A percentile compares a stretch with the other conserved stretches of the same genome.
These are phyloP conservation scores for Rhinophrynus dorsalis DNA, from an alignment of 2,797 vertebrate genomes.

Conservation along the genomic window DNA sequence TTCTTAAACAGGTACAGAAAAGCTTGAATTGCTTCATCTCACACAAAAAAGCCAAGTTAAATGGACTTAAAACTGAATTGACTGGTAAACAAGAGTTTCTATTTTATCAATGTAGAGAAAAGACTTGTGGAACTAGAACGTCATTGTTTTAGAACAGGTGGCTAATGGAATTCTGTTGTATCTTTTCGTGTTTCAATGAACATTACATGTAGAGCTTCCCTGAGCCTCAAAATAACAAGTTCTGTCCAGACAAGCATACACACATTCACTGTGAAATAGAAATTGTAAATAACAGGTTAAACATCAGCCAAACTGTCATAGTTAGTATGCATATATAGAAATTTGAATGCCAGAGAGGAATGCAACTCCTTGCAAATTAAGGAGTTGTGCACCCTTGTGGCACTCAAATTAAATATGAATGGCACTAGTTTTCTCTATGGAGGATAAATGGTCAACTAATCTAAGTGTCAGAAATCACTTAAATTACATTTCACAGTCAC, in stretches of 20 bases:
- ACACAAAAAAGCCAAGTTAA: too few relatives aligned
- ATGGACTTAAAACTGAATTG: background rate
- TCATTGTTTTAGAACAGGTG: background rate
- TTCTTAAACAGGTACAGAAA: too few relatives aligned
- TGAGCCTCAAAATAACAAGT: background rate
- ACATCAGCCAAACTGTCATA: background rate
- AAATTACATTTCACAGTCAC: too few relatives aligned
- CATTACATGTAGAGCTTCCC: background rate
- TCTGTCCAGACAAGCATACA: slow-evolving; percentile 9
- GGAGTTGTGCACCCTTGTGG: too few relatives aligned
- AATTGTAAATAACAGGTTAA: background rate
- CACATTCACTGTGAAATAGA: slow-evolving; percentile 12
- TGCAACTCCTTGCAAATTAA: too few relatives aligned
- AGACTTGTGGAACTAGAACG: background rate
- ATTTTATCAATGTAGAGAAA: background rate
- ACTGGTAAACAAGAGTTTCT: background rate
- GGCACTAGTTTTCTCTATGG: too few relatives aligned
- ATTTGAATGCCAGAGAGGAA: too few relatives aligned
- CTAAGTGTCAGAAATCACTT: too few relatives aligned
- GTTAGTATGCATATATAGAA: too few relatives aligned
- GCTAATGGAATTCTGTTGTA: slow-evolving; percentile 26
- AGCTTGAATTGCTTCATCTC: too few relatives aligned
- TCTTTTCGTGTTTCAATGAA: background rate
- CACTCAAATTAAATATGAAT: too few relatives aligned
- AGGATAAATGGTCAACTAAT: too few relatives aligned